Evolutionary conservation across 2,888 invertebrate species (phyloP), one percentile per base, ranked within the genome.

Genomic region (Stenolophus ochropezus): DNA sequence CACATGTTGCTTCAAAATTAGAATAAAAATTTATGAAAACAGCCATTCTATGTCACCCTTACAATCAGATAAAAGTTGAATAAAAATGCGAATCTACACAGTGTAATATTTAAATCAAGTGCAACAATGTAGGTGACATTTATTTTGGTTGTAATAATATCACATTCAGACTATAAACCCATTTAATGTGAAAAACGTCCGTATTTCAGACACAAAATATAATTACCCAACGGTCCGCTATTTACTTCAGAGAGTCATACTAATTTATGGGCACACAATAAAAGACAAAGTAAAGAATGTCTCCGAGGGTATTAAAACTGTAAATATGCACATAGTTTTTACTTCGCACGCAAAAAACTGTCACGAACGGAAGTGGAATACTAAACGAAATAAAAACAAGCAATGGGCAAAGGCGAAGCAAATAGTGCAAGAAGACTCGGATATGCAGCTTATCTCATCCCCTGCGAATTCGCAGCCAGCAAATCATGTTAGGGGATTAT

Each of bases 281-380:
- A 69, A 69, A 69, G 65, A 69, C 65, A 69, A 69, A 69, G 65
- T 69, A 69, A 69, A 33, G 65, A 69, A 69, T 69, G 65, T 61
- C 61, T 61, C 18, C 18, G 65, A 16, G 33, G 18, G 65, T 69
- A 69, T 69, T 69, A 69, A 69, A 69, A 69, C 65, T 33, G 33
- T 69, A 69, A 69, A 69, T 69, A 69, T 69, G 65, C 65, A 69
- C 65, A 69, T 69, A 69, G 65, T 69, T 69, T 69, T 33, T 16
- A 69, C 33, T 69, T 69, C 33, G 65, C 33, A 61, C 61, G 61
- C 61, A 61, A 69, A 69, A 65, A 69, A 69, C 42, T 33, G 65
- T 69, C 65, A 69, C 65, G 65, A 69, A 69, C 65, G 65, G 65
- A 69, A 69, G 65, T 69, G 33, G 65, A 69, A 69, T 69, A 69